Evolutionary conservation across 2,113 vertebrate species (phyloP).

Genomic region (Ariopsis seemanni): DNA sequence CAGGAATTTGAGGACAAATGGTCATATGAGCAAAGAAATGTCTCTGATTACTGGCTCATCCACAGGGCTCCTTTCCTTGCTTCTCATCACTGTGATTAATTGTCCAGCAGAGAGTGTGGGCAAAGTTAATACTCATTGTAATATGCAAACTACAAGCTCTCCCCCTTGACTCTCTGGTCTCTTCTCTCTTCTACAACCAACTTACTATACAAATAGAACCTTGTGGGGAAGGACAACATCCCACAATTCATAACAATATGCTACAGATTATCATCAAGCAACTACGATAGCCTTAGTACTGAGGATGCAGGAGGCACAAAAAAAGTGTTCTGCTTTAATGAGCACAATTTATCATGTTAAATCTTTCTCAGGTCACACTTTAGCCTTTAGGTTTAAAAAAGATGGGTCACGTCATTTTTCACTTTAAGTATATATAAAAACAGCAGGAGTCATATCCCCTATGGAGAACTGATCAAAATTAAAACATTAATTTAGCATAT

Average conservation of each 20-base stretch:
- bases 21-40: slow-evolving; percentile 55
- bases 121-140: slow-evolving; percentile 57
- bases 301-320: slow-evolving; percentile 27
- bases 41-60: slow-evolving; percentile 60
- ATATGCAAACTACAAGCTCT: slow-evolving; percentile 43
- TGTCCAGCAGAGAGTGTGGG: slow-evolving; percentile 49
- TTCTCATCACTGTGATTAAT: slow-evolving; percentile 60
- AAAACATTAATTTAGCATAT: slow-evolving; percentile 15
- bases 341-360: slow-evolving; percentile 47
- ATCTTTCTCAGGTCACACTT: slow-evolving; percentile 15
- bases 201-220: slow-evolving; percentile 59
- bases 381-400: slow-evolving; percentile 33
- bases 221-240: slow-evolving; percentile 46
- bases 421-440: slow-evolving; percentile 38
- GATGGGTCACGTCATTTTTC: slow-evolving; percentile 31
- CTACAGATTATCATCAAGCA: slow-evolving; percentile 41
- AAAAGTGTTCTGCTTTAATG: slow-evolving; percentile 35
- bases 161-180: neutral
- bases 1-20: slow-evolving; percentile 18
- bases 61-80: slow-evolving; percentile 41
- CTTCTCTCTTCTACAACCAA: slow-evolving; percentile 38
- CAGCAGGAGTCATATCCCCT: neutral
- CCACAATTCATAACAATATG: slow-evolving; percentile 45
- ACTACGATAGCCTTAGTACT: slow-evolving; percentile 11
- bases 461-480: neutral